Evolutionary conservation across 2,888 invertebrate species (phyloP).

Genomic region (Drosophila kanekoi): DNA sequence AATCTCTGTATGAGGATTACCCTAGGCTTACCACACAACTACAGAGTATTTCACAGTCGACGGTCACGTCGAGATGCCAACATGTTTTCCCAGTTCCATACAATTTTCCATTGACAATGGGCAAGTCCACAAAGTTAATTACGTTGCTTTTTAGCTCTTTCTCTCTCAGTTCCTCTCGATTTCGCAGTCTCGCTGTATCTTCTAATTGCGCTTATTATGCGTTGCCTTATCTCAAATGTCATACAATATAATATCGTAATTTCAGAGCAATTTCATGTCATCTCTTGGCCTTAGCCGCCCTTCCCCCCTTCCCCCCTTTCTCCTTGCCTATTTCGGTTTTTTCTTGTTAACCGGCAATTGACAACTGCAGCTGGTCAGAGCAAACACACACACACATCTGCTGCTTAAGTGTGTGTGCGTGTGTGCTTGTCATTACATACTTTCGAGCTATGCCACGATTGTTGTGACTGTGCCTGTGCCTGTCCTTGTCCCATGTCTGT

Average conservation of each 20-base stretch:
- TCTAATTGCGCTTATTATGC: conserved; percentile 54
- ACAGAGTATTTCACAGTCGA: conserved; percentile 1
- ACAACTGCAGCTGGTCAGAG: conserved; percentile 17
- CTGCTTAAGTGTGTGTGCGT: neutral
- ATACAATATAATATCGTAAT: conserved; percentile 51
- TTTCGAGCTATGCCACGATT: conserved; percentile 21
- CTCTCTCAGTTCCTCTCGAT: neutral
- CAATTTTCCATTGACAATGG: conserved; percentile 4
- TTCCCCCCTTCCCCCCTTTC: neutral
- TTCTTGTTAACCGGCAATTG: conserved; percentile 27
- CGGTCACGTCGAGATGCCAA: neutral
- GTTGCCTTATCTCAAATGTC: conserved; percentile 46
- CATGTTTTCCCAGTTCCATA: neutral
- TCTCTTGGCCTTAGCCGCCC: conserved; percentile 9
- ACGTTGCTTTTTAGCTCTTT: neutral
- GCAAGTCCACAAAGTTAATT: conserved; percentile 11
- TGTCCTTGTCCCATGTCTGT: conserved; percentile 4
- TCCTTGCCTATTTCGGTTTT: neutral
- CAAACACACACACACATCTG: conserved; percentile 14
- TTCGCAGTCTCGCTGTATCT: conserved; percentile 12
- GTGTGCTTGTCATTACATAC: conserved; percentile 29
- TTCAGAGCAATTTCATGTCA: conserved; percentile 49
- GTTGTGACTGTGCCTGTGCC: conserved; percentile 5
- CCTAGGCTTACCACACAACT: neutral
- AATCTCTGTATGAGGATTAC: too few relatives aligned